Evolutionary conservation across 2,113 vertebrate species (phyloP).

Genomic region (Oryzias celebensis): DNA sequence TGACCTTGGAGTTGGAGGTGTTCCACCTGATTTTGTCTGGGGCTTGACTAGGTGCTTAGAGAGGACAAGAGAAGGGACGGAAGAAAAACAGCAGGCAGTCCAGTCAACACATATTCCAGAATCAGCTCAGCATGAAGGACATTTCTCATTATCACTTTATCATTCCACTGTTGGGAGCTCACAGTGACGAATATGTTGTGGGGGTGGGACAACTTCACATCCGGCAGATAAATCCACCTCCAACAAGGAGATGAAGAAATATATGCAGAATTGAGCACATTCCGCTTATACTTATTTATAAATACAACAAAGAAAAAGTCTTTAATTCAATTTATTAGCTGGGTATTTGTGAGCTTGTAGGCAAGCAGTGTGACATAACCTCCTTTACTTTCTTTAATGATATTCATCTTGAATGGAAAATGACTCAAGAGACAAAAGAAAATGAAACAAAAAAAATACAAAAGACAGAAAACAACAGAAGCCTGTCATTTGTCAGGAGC

Average conservation of each 20-base stretch:
- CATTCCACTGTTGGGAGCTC: conserved; percentile 30
- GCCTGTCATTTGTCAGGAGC: neutral
- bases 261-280: no score
- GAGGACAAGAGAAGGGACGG: conserved; percentile 12
- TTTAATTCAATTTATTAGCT: no score
- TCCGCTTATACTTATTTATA: no score
- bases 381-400: neutral
- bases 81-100: conserved; percentile 34
- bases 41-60: conserved; percentile 90
- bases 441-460: neutral
- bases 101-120: conserved; percentile 41
- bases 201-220: conserved; percentile 6
- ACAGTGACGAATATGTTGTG: conserved; percentile 22
- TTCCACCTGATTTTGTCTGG: conserved; percentile 95
- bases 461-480: conserved; percentile 18
- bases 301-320: no score
- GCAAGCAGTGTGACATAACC: neutral
- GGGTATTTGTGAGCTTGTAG: neutral
- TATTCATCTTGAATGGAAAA: conserved; percentile 5
- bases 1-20: conserved; percentile 93
- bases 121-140: conserved; percentile 47
- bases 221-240: no score
- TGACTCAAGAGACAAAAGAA: neutral
- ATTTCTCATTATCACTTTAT: conserved; percentile 57
- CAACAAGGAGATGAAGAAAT: no score